These are phyloP conservation scores for Megaptera novaeangliae DNA, from an alignment of 2,113 vertebrate species.

Conservation along the genomic window DNA sequence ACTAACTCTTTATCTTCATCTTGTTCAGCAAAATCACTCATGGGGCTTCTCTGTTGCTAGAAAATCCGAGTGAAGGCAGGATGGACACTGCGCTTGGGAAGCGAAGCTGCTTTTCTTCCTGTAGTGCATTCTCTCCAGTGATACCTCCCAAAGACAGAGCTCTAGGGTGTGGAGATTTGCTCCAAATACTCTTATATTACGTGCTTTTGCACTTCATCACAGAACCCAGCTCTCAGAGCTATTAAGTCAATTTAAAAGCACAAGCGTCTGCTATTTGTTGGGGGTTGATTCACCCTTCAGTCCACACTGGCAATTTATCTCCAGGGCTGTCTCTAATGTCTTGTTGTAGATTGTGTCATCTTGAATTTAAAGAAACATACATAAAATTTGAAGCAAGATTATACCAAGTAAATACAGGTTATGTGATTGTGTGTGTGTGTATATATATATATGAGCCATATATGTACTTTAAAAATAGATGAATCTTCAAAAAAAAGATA, in stretches of 20 bases:
- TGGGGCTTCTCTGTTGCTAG: neutral
- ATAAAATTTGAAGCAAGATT: conserved; percentile 11
- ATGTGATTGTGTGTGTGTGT: neutral
- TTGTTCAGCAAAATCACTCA: neutral
- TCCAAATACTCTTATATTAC: neutral
- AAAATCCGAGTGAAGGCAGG: neutral
- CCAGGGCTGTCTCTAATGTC: neutral
- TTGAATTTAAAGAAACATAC: conserved; percentile 17
- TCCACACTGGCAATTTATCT: neutral
- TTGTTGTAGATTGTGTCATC: neutral
- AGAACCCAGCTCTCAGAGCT: neutral
- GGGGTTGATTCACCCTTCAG: neutral
- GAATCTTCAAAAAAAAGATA: neutral
- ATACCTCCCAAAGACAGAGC: neutral
- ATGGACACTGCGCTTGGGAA: neutral
- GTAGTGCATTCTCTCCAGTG: neutral
- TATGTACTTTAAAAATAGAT: neutral
- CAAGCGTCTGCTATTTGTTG: neutral
- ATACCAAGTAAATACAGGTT: neutral
- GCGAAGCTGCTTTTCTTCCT: neutral
- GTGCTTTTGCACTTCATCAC: neutral
- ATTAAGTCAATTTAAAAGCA: neutral
- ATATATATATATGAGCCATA: neutral
- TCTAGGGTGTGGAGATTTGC: neutral
- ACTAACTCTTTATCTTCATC: conserved; percentile 49